A percentile compares a stretch with the other conserved stretches of the same genome.
These are phyloP conservation scores for Eretmochelys imbricata DNA, from an alignment of 2,113 vertebrate species.

Conservation along the genomic window DNA sequence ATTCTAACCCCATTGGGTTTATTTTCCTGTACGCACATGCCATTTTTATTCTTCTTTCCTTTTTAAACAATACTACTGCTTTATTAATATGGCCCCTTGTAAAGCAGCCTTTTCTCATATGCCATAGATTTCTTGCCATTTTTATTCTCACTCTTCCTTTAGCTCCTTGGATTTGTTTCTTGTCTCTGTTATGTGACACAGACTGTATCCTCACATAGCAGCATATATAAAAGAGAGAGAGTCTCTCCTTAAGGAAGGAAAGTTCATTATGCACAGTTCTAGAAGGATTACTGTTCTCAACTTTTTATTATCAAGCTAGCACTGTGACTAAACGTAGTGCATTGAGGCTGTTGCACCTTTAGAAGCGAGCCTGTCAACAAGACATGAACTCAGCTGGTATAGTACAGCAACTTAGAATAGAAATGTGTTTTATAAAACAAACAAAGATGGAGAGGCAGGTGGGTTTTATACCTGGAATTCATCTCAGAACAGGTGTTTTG, in stretches of 20 bases:
- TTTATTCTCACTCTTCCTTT: neutral
- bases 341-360: neutral
- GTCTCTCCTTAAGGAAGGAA: neutral
- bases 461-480: rapidly evolving
- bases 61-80: neutral
- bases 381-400: neutral
- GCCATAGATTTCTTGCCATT: neutral
- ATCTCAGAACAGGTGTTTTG: neutral
- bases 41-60: neutral
- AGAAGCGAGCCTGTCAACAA: neutral
- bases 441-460: neutral
- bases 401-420: neutral
- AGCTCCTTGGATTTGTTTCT: neutral
- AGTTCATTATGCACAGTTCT: neutral
- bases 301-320: neutral
- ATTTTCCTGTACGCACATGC: neutral
- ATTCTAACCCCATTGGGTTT: neutral
- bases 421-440: neutral
- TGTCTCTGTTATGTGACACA: neutral
- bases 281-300: neutral
- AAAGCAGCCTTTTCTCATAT: neutral
- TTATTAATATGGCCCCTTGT: neutral
- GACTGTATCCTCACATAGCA: neutral
- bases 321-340: neutral
- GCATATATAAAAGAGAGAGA: neutral